Percentiles rank a stretch among this genome's conserved stretches.
Conservation (phyloP, 2,113 vertebrate genomes). For the Parotia lawesii region DNA sequence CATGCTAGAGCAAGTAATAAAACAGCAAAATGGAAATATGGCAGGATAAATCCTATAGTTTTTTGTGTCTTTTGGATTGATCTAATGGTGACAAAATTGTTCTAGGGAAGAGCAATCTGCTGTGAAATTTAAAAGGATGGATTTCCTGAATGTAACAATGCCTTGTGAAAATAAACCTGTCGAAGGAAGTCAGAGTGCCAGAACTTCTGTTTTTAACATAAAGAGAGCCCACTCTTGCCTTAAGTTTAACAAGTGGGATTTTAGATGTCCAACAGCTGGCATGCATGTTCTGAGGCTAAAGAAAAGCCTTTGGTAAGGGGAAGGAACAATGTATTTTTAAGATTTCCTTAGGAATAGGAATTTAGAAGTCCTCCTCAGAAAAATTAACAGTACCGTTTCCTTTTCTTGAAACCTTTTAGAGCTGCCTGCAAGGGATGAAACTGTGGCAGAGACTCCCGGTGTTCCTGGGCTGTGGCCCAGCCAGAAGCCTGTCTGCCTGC, state of each 20-base stretch:
- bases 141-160: background rate
- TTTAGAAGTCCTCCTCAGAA: background rate
- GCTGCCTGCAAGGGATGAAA: background rate
- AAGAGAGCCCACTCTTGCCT: background rate
- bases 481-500: background rate
- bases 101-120: background rate
- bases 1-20: background rate
- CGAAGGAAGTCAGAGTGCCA: background rate
- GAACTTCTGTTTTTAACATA: background rate
- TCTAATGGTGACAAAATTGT: background rate
- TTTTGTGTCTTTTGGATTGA: background rate
- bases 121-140: background rate
- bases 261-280: background rate
- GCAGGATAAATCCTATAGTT: background rate
- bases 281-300: background rate
- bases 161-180: background rate
- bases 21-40: background rate
- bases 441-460: background rate
- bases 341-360: background rate
- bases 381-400: background rate
- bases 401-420: background rate
- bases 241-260: background rate
- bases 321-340: background rate
- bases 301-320: background rate
- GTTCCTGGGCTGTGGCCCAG: background rate